These are phyloP conservation scores for Scaptodrosophila latifasciaeformis DNA, from an alignment of 2,888 invertebrate species.

Conservation along the genomic window DNA sequence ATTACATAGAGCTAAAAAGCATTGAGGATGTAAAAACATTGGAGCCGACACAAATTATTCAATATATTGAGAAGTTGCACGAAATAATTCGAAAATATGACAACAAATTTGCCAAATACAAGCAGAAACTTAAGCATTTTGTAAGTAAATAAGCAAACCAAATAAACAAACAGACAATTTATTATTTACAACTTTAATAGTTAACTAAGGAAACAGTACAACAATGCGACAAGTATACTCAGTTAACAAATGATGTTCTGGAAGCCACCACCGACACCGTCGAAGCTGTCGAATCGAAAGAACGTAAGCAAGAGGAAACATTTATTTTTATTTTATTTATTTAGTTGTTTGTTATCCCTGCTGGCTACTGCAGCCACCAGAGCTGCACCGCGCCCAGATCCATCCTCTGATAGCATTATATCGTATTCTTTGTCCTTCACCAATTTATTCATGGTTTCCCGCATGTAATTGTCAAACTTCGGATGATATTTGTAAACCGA, in stretches of 20 bases:
- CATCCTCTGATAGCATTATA: neutral
- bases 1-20: slow-evolving; percentile 41
- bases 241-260: slow-evolving; percentile 16
- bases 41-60: slow-evolving; percentile 48
- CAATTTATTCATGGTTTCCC: slow-evolving; percentile 83
- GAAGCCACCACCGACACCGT: neutral
- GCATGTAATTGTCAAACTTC: slow-evolving; percentile 94
- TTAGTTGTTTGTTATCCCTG: neutral
- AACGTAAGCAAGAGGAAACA: slow-evolving; percentile 38
- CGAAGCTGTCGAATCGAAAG: slow-evolving; percentile 11
- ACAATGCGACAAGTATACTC: slow-evolving; percentile 12
- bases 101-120: slow-evolving; percentile 78
- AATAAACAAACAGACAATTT: neutral
- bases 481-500: slow-evolving; percentile 97
- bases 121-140: slow-evolving; percentile 77
- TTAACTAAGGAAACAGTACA: slow-evolving; percentile 25
- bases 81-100: slow-evolving; percentile 75
- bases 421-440: slow-evolving; percentile 1
- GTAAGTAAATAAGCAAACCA: slow-evolving; percentile 70
- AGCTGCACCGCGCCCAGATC: neutral
- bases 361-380: slow-evolving; percentile 1
- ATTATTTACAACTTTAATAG: slow-evolving; percentile 17
- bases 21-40: slow-evolving; percentile 42
- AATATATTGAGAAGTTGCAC: slow-evolving; percentile 69
- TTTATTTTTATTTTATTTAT: slow-evolving; percentile 6